Base-by-base conservation (phyloP, 2,797 vertebrate species). In the Chaunax sp. region DNA sequence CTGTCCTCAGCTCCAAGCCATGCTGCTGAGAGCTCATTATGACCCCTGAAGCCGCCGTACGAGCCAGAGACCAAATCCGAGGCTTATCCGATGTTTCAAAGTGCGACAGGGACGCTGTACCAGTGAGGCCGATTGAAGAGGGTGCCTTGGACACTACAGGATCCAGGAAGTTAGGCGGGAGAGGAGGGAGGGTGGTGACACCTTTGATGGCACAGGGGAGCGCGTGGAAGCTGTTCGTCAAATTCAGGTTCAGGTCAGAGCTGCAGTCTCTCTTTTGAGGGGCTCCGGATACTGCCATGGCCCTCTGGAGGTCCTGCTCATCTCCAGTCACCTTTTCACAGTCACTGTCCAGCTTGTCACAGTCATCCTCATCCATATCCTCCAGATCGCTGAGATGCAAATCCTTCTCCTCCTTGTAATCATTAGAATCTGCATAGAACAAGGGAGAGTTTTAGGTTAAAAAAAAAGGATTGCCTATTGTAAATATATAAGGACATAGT, bases 61-160 rank as follows among this genome's bases (percentile, higher is more conserved):
- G 95, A 16, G 96, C 97, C 82, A 98, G 87, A 0, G 97, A 99
- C 97, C 97, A 99, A 91, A 98, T 98, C 83, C 95, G 91, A 16
- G 96, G 95, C 75, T 96, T 98, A 76, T 96, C 95, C 0, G 90
- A 72, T 11, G 87, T 70, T 25, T 95, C 93, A 56, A 94, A 96
- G 63, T 93, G 93, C 78, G 92, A 86, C 80, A 92, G 78, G 58
- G 89, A 85, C 70, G 89, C 57, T 0, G 85, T 71, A 20, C 87
- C 80, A 3, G 80, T 18, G 4, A 89, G 72, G 62, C 68, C 73
- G 2, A 70, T 69, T 1, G 59, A 72, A 15, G 71, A 61, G 5
- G 78, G 61, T 6, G 85, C 70, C 85, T 94, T 95, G 49, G 88
- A 87, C 30, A 72, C 80, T 6, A 85, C 70, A 0, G 90, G 85